These are phyloP conservation scores for Micromesistius poutassou DNA, from an alignment of 2,797 vertebrate species.

Conservation along the genomic window DNA sequence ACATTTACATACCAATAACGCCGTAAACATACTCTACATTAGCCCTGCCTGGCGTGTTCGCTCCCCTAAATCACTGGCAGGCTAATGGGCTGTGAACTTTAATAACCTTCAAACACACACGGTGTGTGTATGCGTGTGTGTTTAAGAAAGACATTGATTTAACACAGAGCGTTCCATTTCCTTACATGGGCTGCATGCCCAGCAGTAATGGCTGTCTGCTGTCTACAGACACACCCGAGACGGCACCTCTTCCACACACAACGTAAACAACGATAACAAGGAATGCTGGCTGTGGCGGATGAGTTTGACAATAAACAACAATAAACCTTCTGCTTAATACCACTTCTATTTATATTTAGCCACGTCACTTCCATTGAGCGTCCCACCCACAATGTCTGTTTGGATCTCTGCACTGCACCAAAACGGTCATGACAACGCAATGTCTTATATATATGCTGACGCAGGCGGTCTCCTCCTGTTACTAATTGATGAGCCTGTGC, in stretches of 20 bases:
- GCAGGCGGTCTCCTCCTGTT: constrained; percentile 35
- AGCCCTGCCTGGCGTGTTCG: constrained; percentile 29
- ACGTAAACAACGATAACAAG: neutral
- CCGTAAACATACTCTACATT: constrained; percentile 46
- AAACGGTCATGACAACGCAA: constrained; percentile 20
- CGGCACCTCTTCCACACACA: neutral
- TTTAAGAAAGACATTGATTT: constrained; percentile 9
- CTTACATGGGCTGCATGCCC: constrained; percentile 16
- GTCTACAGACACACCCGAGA: constrained; percentile 3
- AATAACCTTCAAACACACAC: constrained; percentile 1
- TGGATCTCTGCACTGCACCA: constrained; percentile 35
- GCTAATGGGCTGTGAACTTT: constrained; percentile 1
- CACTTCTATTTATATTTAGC: neutral
- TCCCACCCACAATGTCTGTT: constrained; percentile 20
- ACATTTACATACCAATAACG: constrained; percentile 74
- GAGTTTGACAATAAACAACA: neutral
- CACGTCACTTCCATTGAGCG: constrained; percentile 2
- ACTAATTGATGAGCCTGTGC: constrained; percentile 48
- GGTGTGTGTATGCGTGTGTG: neutral
- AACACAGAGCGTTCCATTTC: constrained; percentile 8
- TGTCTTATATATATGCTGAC: constrained; percentile 22
- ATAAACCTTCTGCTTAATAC: constrained; percentile 19
- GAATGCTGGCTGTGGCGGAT: neutral
- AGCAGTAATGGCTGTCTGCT: neutral
- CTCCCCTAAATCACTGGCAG: constrained; percentile 5